phyloP scores from a whole-genome alignment of 1,140 invertebrate genomes.

The Grapholita molesta region DNA sequence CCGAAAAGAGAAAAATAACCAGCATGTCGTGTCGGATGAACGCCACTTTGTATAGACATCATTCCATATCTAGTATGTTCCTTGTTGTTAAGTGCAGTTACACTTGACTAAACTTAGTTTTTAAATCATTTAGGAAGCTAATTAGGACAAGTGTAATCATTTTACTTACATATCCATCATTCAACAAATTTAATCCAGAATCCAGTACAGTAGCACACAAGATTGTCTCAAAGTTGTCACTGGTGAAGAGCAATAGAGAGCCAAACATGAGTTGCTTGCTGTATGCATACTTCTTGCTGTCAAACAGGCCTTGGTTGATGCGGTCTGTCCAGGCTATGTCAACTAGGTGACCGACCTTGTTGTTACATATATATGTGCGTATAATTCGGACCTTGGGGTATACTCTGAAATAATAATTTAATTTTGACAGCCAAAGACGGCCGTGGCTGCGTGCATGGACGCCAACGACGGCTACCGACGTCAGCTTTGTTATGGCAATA shows the following conservation, averaged over 20 bases:
- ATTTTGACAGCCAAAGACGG: too few relatives aligned
- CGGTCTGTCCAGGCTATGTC: slow-evolving; percentile 56
- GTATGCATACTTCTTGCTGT: slow-evolving; percentile 41
- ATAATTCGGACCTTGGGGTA: slow-evolving; percentile 58
- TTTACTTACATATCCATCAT: slow-evolving; percentile 59
- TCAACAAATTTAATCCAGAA: slow-evolving; percentile 69
- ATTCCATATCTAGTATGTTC: too few relatives aligned
- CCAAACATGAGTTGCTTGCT: slow-evolving; percentile 83
- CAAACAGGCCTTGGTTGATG: slow-evolving; percentile 23
- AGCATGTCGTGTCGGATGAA: too few relatives aligned
- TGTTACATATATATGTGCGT: slow-evolving; percentile 49
- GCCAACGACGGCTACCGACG: too few relatives aligned
- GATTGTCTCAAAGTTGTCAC: slow-evolving; percentile 83
- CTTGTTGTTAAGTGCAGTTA: too few relatives aligned
- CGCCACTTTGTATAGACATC: too few relatives aligned
- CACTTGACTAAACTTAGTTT: too few relatives aligned
- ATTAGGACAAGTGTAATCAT: too few relatives aligned
- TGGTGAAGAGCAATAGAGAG: slow-evolving; percentile 84
- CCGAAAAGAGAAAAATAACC: too few relatives aligned
- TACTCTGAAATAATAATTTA: slow-evolving; percentile 40
- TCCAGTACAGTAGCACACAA: slow-evolving; percentile 84
- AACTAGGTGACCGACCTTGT: slow-evolving; percentile 57
- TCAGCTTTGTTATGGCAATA: too few relatives aligned
- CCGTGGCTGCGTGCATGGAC: too few relatives aligned
- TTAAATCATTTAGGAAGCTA: too few relatives aligned